phyloP scores from a whole-genome alignment of 1,140 invertebrate species.

The Hestina assimilis region DNA sequence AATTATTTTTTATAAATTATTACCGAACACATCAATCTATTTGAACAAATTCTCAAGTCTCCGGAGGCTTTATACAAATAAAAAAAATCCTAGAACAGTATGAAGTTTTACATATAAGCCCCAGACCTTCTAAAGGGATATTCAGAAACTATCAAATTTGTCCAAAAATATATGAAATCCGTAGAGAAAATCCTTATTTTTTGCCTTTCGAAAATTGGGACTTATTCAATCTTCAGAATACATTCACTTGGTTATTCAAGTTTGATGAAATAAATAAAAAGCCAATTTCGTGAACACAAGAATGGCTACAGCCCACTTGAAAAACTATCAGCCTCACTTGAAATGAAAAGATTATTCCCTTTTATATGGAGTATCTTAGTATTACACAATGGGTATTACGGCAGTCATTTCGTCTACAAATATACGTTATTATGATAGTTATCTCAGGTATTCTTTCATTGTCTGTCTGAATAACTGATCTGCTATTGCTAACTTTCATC shows the following conservation, averaged over 20 bases:
- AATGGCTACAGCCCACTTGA: too few relatives aligned
- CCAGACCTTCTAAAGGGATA: neutral
- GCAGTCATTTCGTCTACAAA: neutral
- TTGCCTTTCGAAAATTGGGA: too few relatives aligned
- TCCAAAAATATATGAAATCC: neutral
- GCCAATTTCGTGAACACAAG: too few relatives aligned
- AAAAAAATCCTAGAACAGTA: neutral
- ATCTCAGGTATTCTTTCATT: neutral
- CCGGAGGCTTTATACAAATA: neutral
- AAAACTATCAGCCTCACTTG: too few relatives aligned
- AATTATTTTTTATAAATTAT: neutral
- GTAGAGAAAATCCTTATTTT: too few relatives aligned
- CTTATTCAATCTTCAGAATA: too few relatives aligned
- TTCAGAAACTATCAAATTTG: neutral
- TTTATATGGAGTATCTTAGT: neutral
- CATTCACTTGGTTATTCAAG: too few relatives aligned
- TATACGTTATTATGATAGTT: constrained; percentile 2
- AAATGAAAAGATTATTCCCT: too few relatives aligned
- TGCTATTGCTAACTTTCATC: neutral
- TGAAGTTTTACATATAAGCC: neutral
- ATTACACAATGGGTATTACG: neutral
- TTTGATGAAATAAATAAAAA: too few relatives aligned
- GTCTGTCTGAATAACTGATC: constrained; percentile 2
- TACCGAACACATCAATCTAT: constrained; percentile 11
- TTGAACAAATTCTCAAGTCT: neutral